These are phyloP conservation scores for Chironomus striatipennis DNA, from an alignment of 1,140 invertebrate species.

Conservation along the genomic window DNA sequence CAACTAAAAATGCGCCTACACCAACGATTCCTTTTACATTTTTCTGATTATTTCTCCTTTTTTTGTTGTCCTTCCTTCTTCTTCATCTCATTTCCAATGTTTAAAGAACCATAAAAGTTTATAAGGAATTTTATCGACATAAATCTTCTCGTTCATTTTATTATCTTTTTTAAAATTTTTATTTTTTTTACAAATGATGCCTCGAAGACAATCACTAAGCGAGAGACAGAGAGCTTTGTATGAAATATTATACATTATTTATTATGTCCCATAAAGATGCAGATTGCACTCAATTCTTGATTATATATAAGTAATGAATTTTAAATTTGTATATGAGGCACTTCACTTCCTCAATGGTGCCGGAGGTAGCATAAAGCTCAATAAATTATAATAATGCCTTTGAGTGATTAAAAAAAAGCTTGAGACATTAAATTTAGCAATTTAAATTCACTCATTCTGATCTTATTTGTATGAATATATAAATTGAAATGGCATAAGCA, in stretches of 20 bases:
- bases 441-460: no score
- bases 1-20: no score
- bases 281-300: background rate
- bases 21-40: no score
- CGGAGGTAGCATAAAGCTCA: background rate
- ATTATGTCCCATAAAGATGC: background rate
- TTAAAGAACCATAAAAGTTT: constrained; percentile 19
- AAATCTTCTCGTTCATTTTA: background rate
- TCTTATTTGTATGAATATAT: no score
- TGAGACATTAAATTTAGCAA: no score
- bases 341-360: background rate
- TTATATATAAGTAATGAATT: background rate
- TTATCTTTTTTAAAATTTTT: background rate
- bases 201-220: constrained; percentile 2
- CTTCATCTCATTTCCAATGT: background rate
- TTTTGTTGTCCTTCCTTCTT: background rate
- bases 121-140: background rate
- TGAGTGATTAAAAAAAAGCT: constrained; percentile 10
- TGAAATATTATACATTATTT: background rate
- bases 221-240: background rate
- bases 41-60: background rate
- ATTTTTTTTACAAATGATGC: background rate
- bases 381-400: constrained; percentile 21
- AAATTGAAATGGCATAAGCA: no score
- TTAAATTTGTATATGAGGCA: background rate